Evolutionary conservation across 2,797 vertebrate genomes (phyloP).

Genomic region (Artibeus jamaicensis): DNA sequence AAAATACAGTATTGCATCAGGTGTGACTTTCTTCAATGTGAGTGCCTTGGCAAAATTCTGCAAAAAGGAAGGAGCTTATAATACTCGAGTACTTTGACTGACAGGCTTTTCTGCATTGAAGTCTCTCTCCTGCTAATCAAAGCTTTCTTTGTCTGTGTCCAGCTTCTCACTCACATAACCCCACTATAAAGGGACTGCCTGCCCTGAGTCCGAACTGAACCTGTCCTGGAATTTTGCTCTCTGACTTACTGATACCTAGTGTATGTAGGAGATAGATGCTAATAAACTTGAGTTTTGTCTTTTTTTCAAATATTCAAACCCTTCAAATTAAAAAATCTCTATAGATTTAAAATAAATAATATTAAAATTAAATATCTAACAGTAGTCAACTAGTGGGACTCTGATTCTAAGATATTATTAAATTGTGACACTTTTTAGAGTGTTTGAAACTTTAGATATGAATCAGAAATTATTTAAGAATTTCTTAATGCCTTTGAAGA

Average conservation of each 20-base stretch:
- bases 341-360: constrained; percentile 36
- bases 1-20: not conserved
- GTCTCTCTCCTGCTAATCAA: not conserved
- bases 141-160: not conserved
- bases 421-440: not conserved
- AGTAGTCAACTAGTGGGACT: not conserved
- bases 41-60: not conserved
- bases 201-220: not conserved
- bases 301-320: not conserved
- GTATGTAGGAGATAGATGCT: not conserved
- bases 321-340: not conserved
- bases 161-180: not conserved
- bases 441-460: not conserved
- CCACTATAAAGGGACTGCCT: not conserved
- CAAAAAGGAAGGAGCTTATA: not conserved
- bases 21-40: not conserved
- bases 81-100: not conserved
- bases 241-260: not conserved
- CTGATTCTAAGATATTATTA: constrained; percentile 4
- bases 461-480: not conserved
- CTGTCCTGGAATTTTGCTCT: not conserved
- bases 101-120: not conserved
- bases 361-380: constrained; percentile 18
- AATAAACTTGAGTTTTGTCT: not conserved
- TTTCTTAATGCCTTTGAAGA: constrained; percentile 11